Base-by-base conservation (phyloP, 2,797 vertebrate species). In the Taenioides sp. region DNA sequence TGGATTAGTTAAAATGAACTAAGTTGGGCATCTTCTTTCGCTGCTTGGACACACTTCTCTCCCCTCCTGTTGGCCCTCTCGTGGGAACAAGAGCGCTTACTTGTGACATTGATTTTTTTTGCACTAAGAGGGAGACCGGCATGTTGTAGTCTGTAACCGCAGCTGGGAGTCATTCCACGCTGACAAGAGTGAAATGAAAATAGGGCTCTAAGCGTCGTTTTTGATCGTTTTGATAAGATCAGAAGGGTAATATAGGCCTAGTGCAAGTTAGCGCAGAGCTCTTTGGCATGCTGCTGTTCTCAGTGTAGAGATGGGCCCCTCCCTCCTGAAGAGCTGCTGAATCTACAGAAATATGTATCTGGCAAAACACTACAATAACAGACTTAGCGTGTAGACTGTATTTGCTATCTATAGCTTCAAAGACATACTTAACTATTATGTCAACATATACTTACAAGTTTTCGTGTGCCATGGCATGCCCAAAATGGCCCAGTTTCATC, bases 31-130 rank as follows among this genome's bases (percentile, higher is more conserved):
- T 40, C 50, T 69, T 52, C 23, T 23, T 55, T 79, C 47, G 68
- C 61, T 72, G 61, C 57, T 63, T 65, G 25, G 76, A 83, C 81
- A 83, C 89, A 83, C 87, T 87, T 84, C 77, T 74, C 18, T 67
- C n/a, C 58, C 74, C 63, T 66, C 40, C 65, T 54, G 25, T 7
- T 27, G 25, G 2, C 25, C 25, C 2, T 58, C 74, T 64, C 70
- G 25, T 43, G 74, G 70, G 67, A 74, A 61, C 25, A 55, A 17
- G 43, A 47, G 66, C 12, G 16, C 16, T 65, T 34, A 71, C 65
- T 47, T 10, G 27, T 31, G 66, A 22, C 66, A 77, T 66, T 55
- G 75, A 75, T 72, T 78, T 70, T 78, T 70, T 74, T 37, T 62
- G 28, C 7, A 34, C 62, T 28, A 49, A 2, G n/a, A 37, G 22